Base-by-base conservation (phyloP, 2,888 invertebrate species). In the Syritta pipiens region DNA sequence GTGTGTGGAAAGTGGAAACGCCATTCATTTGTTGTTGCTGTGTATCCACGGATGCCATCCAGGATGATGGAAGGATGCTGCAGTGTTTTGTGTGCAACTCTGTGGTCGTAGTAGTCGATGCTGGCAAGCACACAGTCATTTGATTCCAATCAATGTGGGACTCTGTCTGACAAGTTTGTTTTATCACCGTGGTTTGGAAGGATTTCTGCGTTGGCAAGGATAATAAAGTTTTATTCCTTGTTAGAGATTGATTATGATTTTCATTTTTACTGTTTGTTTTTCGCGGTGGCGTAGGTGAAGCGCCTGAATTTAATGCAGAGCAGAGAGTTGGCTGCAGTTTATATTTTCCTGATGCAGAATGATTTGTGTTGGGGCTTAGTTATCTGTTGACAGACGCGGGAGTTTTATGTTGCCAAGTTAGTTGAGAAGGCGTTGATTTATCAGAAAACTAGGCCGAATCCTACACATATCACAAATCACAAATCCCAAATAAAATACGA, bases 81-180 rank as follows among this genome's bases (percentile, higher is more conserved):
- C 77, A 77, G 48, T 48, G 17, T 62, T 68, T 67, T 67, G 74
- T 74, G 35, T 75, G 37, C 59, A 30, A 19, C 22, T 55, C 20
- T 19, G 19, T 37, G 37, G 17, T 17, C 14, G 37, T 17, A 37
- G 19, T 17, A 37, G 19, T 9, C 37, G 0, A 14, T 17, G 19
- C 60, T 72, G 48, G 28, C 22, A 59, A 12, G 51, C 14, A 30
- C 22, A 32, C 44, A 59, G 42, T 57, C 57, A 68, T 79, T 79
- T 79, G 79, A 79, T 74, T 74, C 79, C 79, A 79, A 79, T 79
- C 74, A 79, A 74, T 79, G 79, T 74, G 67, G 24, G 57, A 62
- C 62, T 79, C 62, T 74, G 74, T 79, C 74, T 74, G 79, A 79
- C 79, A 79, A 74, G 67, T 79, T 79, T 79, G 74, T 74, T 79